A percentile compares a stretch with the other conserved stretches of the same genome.
Evolutionary conservation across 2,888 invertebrate genomes (phyloP).

Genomic region (Rhimphoctona megacephalus): DNA sequence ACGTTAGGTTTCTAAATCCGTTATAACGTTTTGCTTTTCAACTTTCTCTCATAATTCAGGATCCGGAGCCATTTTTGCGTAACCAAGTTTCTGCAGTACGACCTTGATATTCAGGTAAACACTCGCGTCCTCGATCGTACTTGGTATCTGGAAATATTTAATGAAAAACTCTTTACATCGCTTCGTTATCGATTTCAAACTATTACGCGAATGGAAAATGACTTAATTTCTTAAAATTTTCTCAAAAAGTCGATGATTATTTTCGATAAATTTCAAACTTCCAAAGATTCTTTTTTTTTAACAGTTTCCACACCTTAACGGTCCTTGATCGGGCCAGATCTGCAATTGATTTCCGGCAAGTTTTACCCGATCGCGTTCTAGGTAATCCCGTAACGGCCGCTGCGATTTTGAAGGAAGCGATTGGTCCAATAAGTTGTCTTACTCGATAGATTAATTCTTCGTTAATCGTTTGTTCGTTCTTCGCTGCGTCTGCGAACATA

Average conservation of each 20-base stretch:
- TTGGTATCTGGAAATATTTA: slow-evolving; percentile 87
- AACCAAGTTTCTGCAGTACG: slow-evolving; percentile 91
- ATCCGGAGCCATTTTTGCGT: slow-evolving; percentile 90
- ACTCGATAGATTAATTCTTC: slow-evolving; percentile 87
- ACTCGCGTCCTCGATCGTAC: slow-evolving; percentile 94
- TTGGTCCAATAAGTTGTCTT: slow-evolving; percentile 91
- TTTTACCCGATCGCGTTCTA: slow-evolving; percentile 94
- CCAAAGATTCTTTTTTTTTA: not conserved
- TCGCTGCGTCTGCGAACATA: slow-evolving; percentile 83
- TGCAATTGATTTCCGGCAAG: slow-evolving; percentile 93
- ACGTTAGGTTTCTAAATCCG: not conserved
- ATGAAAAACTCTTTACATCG: not conserved
- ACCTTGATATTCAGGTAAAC: slow-evolving; percentile 92
- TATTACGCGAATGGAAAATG: too few relatives aligned
- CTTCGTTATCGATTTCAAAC: not conserved
- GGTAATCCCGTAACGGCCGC: slow-evolving; percentile 93
- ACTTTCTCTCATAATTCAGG: slow-evolving; percentile 80
- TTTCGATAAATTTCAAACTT: not conserved
- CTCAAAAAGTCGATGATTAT: too few relatives aligned
- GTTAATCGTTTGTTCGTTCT: slow-evolving; percentile 86
- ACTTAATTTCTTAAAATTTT: too few relatives aligned
- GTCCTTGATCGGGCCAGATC: slow-evolving; percentile 93
- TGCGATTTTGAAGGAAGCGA: slow-evolving; percentile 94
- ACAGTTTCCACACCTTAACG: slow-evolving; percentile 87
- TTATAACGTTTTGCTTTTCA: not conserved